These are phyloP conservation scores for Moxostoma hubbsi DNA, from an alignment of 2,797 vertebrate genomes.

Conservation along the genomic window DNA sequence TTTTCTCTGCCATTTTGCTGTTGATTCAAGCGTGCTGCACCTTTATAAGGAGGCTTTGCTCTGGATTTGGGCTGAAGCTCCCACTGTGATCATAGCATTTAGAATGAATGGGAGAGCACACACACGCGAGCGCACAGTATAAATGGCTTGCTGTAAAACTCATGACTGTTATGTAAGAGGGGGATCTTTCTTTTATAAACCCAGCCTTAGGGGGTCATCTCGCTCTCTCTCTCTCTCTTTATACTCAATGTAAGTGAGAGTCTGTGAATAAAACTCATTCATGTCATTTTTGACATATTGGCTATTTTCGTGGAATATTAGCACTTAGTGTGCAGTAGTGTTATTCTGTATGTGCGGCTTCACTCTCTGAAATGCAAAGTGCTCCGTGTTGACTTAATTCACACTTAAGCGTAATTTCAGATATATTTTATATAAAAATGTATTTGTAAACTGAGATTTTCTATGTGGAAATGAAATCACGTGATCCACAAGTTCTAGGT, in stretches of 20 bases:
- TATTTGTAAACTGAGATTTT: no score
- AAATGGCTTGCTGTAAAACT: slow-evolving; percentile 25
- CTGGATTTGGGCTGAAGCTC: slow-evolving; percentile 28
- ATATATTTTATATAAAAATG: no score
- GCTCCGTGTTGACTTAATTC: no score
- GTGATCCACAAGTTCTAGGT: no score
- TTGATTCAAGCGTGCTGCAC: slow-evolving; percentile 23
- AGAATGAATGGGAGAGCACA: slow-evolving; percentile 36
- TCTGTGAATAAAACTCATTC: slow-evolving; percentile 25
- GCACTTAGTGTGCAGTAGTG: no score
- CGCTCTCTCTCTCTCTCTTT: slow-evolving; percentile 20
- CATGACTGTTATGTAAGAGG: slow-evolving; percentile 26
- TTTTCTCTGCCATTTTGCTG: slow-evolving; percentile 38
- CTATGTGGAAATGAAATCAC: no score
- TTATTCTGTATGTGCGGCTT: no score
- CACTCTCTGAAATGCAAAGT: no score
- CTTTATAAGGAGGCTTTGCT: slow-evolving; percentile 22
- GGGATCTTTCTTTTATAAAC: slow-evolving; percentile 23
- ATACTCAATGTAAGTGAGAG: slow-evolving; percentile 5
- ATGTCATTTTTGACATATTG: no score
- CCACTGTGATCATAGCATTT: slow-evolving; percentile 50
- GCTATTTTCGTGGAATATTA: no score
- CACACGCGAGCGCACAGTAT: slow-evolving; percentile 3
- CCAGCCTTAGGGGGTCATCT: neutral
- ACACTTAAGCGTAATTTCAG: no score